Evolutionary conservation across 1,140 invertebrate species (phyloP), one percentile per base, ranked within the genome.

Genomic region (Magallana angulata): DNA sequence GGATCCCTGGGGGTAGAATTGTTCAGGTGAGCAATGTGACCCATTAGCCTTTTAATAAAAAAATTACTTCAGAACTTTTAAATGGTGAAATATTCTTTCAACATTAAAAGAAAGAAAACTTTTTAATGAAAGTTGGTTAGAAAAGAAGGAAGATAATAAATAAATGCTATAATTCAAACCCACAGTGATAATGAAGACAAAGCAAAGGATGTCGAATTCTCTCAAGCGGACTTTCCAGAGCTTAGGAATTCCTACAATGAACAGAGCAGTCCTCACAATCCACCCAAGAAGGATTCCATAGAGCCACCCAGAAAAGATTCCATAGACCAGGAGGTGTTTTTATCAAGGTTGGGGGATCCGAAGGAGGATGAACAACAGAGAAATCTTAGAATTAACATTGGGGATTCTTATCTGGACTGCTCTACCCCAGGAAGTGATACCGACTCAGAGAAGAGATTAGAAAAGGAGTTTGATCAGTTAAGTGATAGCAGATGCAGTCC

Each of bases 371-470:
- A 57, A 57, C n/a, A n/a, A 11, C 7, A n/a, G 7, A 84, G 62
- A 12, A 84, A 62, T 30, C 36, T 62, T 7, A 59, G 71, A 62
- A 36, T 30, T 14, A 81, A 86, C 57, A 76, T n/a, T 18, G 76
- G 57, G 5, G 57, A 68, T 76, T 85, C 57, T 7, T 14, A 4
- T 16, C n/a, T 64, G 48, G 58, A 84, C 57, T 57, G 56, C 16
- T 58, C 57, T 11, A 71, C 30, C 16, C 36, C 16, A 18, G n/a
- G 81, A 24, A 85, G 57, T 86, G 59, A 80, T 58, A 82, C 57
- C 7, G 85, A 82, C 30, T 82, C 76, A 48, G 64, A 85, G 62
- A 68, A 71, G 24, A 24, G 57, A 81, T 7, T 86, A 71, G 76
- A 82, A 12, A 30, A 30, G 57, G 81, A 82, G 57, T 58, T 82